Conservation (phyloP, 2,797 vertebrate species). For the Fratercula arctica region DNA sequence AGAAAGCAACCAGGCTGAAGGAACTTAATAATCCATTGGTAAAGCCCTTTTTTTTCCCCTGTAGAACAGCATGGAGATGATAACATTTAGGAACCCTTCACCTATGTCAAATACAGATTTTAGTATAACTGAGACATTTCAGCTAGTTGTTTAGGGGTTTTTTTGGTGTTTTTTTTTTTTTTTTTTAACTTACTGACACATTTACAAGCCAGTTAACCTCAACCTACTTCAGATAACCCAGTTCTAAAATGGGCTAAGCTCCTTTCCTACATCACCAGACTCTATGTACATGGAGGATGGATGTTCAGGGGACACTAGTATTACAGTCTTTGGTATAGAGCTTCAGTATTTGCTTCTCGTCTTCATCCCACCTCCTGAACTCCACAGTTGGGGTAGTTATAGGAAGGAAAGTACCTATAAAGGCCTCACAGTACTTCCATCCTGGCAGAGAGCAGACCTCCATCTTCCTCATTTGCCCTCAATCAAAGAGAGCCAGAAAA, state of each 20-base stretch:
- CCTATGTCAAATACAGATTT: background rate
- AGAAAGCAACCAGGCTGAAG: background rate
- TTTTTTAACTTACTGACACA: background rate
- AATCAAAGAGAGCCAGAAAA: background rate
- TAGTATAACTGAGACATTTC: background rate
- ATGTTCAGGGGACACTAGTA: background rate
- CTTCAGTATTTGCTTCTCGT: background rate
- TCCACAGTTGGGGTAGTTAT: background rate
- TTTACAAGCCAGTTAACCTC: background rate
- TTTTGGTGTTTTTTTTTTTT: background rate
- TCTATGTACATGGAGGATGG: background rate
- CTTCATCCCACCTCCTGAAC: background rate
- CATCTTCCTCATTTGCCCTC: background rate
- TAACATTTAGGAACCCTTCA: background rate
- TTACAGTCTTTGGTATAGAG: background rate
- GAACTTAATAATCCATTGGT: background rate
- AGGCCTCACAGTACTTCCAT: background rate
- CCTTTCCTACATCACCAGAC: background rate
- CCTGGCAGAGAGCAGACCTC: background rate
- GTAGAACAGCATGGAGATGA: background rate
- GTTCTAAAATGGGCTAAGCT: background rate
- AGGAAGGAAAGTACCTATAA: background rate
- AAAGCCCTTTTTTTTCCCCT: background rate
- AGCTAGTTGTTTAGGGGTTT: background rate
- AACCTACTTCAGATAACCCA: background rate